These are phyloP conservation scores for Eupsilia transversa DNA, from an alignment of 2,888 invertebrate genomes.

Conservation along the genomic window DNA sequence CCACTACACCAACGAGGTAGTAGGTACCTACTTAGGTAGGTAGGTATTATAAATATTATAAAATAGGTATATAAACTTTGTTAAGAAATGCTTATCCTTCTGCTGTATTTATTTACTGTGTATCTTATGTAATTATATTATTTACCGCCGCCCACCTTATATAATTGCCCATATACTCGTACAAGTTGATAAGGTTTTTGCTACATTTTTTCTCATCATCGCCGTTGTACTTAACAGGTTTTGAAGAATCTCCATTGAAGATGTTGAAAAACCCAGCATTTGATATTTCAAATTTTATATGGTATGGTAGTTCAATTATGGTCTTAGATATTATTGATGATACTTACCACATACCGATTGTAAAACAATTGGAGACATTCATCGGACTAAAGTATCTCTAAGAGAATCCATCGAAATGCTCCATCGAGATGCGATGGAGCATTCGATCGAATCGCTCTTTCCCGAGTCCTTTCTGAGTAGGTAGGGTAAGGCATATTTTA, in stretches of 20 bases:
- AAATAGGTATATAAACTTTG: neutral
- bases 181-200: conserved; percentile 23
- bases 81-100: neutral
- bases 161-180: conserved; percentile 18
- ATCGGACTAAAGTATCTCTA: neutral
- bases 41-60: neutral
- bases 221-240: conserved; percentile 12
- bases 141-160: neutral
- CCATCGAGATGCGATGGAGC: too few species aligned
- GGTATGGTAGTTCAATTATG: too few species aligned
- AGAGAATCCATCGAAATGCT: neutral
- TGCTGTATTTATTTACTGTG: conserved; percentile 1
- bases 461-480: neutral
- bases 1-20: too few species aligned
- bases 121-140: conserved; percentile 22
- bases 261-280: neutral
- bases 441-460: neutral
- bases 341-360: neutral
- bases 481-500: neutral
- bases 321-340: neutral
- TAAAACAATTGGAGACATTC: neutral
- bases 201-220: conserved; percentile 27
- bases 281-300: neutral
- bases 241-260: conserved; percentile 12
- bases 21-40: too few species aligned